A percentile compares a stretch with the other conserved stretches of the same genome.
These are phyloP conservation scores for Callyntrura sp. DNA, from an alignment of 2,888 invertebrate species.

Conservation along the genomic window DNA sequence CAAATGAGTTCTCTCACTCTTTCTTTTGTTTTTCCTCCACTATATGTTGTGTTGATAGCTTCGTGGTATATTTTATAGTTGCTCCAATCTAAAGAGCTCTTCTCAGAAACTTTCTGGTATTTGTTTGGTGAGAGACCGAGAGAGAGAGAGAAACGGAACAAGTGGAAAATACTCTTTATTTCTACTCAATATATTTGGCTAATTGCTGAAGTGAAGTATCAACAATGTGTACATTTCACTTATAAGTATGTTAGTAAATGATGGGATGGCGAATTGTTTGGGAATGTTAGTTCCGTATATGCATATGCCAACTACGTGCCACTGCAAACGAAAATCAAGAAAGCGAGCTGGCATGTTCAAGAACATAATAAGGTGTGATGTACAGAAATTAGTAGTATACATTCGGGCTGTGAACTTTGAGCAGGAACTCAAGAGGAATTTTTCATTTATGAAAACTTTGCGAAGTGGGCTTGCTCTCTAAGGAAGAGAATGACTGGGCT, in stretches of 20 bases:
- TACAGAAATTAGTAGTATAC: background rate
- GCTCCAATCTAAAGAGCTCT: background rate
- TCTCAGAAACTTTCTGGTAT: background rate
- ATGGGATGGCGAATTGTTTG: constrained; percentile 17
- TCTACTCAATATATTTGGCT: constrained; percentile 63
- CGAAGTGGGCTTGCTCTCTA: constrained; percentile 7
- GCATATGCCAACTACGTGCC: no score
- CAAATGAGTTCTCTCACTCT: constrained; percentile 36
- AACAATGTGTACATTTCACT: constrained; percentile 42
- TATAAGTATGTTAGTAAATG: constrained; percentile 12
- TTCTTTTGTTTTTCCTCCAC: constrained; percentile 32
- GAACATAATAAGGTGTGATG: background rate
- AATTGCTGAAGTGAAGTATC: constrained; percentile 43
- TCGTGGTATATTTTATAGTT: background rate
- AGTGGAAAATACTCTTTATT: constrained; percentile 35
- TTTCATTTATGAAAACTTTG: constrained; percentile 59
- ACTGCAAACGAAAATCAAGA: no score
- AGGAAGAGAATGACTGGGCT: constrained; percentile 36
- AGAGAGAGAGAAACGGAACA: no score
- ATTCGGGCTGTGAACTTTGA: background rate
- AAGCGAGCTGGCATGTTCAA: background rate
- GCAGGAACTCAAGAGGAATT: background rate
- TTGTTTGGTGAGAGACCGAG: background rate
- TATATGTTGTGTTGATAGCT: background rate
- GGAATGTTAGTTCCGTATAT: background rate